These are phyloP conservation scores for Peucedramus taeniatus DNA, from an alignment of 2,113 vertebrate species.

Conservation along the genomic window DNA sequence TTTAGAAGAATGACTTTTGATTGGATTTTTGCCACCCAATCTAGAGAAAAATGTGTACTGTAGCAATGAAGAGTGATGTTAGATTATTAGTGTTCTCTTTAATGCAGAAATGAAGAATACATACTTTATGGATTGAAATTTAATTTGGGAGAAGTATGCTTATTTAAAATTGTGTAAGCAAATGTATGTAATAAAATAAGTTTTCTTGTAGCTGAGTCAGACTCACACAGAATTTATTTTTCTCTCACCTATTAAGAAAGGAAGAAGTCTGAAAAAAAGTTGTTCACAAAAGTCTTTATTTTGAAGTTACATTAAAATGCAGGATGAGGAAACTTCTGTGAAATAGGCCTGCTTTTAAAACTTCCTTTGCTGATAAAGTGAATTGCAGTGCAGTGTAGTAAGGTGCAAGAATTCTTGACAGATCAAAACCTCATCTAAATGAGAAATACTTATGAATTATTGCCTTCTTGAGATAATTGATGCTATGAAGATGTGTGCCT, in stretches of 20 bases:
- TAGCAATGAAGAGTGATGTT: neutral
- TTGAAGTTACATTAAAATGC: neutral
- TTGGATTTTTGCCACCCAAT: neutral
- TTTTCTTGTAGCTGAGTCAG: neutral
- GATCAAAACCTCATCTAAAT: neutral
- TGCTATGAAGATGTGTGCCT: neutral
- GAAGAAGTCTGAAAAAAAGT: neutral
- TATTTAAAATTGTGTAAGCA: neutral
- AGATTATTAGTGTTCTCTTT: neutral
- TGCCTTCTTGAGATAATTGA: neutral
- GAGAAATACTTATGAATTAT: neutral
- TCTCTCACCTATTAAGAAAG: neutral
- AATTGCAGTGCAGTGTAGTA: neutral
- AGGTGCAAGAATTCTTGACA: neutral
- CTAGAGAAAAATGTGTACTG: neutral
- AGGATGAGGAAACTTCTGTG: neutral
- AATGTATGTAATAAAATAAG: neutral
- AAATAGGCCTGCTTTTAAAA: fast-evolving
- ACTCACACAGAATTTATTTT: neutral
- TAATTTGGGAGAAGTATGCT: neutral
- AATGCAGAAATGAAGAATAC: neutral
- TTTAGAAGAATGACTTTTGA: neutral
- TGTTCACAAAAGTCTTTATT: neutral
- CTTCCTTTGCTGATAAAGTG: neutral
- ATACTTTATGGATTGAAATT: neutral